Evolutionary conservation across 2,797 vertebrate species (phyloP), one percentile per base, ranked within the genome.

Genomic region (Danio aesculapii): DNA sequence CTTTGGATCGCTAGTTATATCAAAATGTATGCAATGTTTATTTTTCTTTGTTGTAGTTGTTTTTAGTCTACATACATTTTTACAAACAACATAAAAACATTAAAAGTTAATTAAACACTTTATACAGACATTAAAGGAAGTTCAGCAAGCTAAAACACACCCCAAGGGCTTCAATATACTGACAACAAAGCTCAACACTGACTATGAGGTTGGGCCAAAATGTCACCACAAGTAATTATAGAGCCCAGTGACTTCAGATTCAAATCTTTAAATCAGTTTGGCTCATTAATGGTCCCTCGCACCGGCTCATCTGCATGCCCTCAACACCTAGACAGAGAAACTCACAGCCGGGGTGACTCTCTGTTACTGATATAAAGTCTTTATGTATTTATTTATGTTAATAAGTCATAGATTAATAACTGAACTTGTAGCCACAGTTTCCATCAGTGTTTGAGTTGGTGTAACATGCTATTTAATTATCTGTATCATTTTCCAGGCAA

Each of bases 251-350:
- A 63, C 47, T 50, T 68, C n/a, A 52, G 57, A 75, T 62, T 58
- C 67, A 49, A 49, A 74, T 64, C 30, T 68, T 76, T 43, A 67
- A 58, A 68, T 71, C 47, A 59, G 47, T 46, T 57, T 57, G 14
- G 73, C 46, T 85, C 46, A 81, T 83, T 83, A 85, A 69, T 69
- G 62, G 10, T 47, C 43, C 50, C 17, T 52, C 4, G 0, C 59
- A 43, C 41, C 12, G 2, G 19, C 53, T 74, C 43, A 8, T 73
- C 11, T 84, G 41, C 16, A 30, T 39, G 11, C 67, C 17, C 41
- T 69, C 4, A 73, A 19, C 16, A 74, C 49, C 59, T 43, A 59
- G 43, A 70, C 12, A 39, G 11, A 74, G n/a, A 62, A 49, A 63
- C 21, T 76, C 61, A 57, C 59, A 52, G 16, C 43, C 57, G 21